Base-by-base conservation (phyloP, 2,888 invertebrate species). In the Melinaea menophilus region DNA sequence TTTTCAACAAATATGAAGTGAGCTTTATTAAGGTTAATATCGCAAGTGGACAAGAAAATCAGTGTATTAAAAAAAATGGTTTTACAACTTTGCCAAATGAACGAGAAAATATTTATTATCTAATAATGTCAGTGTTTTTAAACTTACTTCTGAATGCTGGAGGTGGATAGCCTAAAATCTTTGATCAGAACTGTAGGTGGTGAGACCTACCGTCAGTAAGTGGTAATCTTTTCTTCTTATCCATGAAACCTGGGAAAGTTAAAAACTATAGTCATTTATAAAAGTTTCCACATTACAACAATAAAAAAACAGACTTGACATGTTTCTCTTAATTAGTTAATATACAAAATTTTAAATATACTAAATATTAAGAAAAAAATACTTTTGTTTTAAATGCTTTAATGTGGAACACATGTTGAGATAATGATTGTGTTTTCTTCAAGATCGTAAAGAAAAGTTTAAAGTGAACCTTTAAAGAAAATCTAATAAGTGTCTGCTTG, bases 181-280 rank as follows among this genome's bases (percentile, higher is more conserved):
- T 79, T 95, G 96, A 80, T 97, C 97, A 72, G 96, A 96, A 75
- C 96, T 96, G 86, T 97, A 97, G 2, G 97, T 97, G 55, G 95
- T 95, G 72, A 96, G 88, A 4, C 97, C 97, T 59, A 97, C 97
- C 62, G 97, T 97, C 65, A 97, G 91, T 66, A 97, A 91, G 79
- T 96, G 95, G 77, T 95, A 96, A 85, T 96, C 96, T 90, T 95
- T 95, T 82, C 95, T 92, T 79, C 95, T 92, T 73, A 96, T 95
- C 96, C 96, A 96, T 56, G 96, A 95, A 58, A 96, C 95, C 96
- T 96, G 91, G 1, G 86, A 80, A 77, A 37, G 62, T 45, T 22
- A 31, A 11, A 22, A 22, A 22, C 22, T 22, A 22, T 22, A 22
- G 22, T 22, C 22, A 22, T 22, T 22, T 22, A 22, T 22, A 22